phyloP scores from a whole-genome alignment of 2,113 vertebrate genomes.

The Turdus rufiventris region DNA sequence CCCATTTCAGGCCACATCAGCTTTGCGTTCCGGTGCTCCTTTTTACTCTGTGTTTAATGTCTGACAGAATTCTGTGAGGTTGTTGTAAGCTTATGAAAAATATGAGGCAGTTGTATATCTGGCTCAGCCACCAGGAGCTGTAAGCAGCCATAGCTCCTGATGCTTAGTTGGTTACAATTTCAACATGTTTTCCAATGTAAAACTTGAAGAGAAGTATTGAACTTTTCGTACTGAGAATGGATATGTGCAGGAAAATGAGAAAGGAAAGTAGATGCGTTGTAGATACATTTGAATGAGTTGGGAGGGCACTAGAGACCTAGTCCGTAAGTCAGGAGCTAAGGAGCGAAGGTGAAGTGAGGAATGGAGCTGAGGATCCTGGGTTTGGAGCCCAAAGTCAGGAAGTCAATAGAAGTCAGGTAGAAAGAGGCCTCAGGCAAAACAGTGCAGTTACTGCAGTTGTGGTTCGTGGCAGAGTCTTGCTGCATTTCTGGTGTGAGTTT shows the following conservation, averaged over 20 bases:
- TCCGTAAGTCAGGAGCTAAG: accelerated
- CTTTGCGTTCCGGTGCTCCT: accelerated
- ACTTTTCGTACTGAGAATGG: not conserved
- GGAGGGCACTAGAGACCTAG: not conserved
- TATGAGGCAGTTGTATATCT: accelerated
- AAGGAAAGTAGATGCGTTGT: not conserved
- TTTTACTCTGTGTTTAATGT: accelerated
- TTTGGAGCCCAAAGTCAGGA: not conserved
- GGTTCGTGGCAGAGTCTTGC: not conserved
- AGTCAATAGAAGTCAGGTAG: not conserved
- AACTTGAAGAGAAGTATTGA: not conserved
- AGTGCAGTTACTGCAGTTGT: not conserved
- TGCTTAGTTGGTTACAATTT: not conserved
- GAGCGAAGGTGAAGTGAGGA: not conserved
- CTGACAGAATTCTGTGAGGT: not conserved
- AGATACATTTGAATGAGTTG: not conserved
- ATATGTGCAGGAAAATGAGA: accelerated
- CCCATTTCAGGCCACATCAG: accelerated
- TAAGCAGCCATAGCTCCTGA: not conserved
- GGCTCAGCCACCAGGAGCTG: not conserved
- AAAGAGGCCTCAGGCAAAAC: not conserved
- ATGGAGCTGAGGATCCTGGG: accelerated
- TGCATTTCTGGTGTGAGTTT: not conserved
- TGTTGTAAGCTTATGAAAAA: not conserved
- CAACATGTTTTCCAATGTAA: not conserved